Evolutionary conservation across 2,797 vertebrate species (phyloP).

Genomic region (Chloroceryle inda): DNA sequence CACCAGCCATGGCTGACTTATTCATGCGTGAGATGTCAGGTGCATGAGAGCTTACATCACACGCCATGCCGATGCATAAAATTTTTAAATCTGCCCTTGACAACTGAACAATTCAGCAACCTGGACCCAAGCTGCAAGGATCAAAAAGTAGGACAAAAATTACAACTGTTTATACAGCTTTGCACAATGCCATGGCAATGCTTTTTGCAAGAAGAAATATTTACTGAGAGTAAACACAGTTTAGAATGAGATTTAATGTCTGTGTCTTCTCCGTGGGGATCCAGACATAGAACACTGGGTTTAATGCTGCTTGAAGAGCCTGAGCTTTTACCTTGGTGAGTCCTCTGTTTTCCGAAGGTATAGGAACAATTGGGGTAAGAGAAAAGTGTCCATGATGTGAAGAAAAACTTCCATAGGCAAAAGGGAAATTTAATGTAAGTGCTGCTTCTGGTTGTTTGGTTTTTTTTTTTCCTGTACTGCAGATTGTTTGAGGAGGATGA

Average conservation of each 20-base stretch:
- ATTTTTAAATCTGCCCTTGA: conserved; percentile 74
- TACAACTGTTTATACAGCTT: conserved; percentile 60
- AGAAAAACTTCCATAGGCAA: neutral
- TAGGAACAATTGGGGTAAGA: neutral
- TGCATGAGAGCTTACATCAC: conserved; percentile 68
- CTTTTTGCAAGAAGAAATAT: conserved; percentile 39
- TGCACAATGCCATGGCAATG: conserved; percentile 31
- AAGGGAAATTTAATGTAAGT: neutral
- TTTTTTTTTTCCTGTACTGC: neutral
- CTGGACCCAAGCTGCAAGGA: conserved; percentile 53
- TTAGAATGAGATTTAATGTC: conserved; percentile 35
- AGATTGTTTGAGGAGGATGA: neutral
- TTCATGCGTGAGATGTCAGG: conserved; percentile 65
- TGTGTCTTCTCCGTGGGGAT: conserved; percentile 28
- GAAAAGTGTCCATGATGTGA: neutral
- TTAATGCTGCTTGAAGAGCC: neutral
- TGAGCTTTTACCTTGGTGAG: neutral
- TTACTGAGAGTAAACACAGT: conserved; percentile 56
- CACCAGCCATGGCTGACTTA: conserved; percentile 24
- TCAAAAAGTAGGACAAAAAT: conserved; percentile 69
- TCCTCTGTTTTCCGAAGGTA: neutral
- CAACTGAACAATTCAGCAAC: conserved; percentile 64
- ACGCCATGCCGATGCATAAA: conserved; percentile 58
- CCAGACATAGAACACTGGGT: neutral
- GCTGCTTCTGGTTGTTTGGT: neutral